Base-by-base conservation (phyloP, 2,888 invertebrate species). In the Macrosiphum euphorbiae region DNA sequence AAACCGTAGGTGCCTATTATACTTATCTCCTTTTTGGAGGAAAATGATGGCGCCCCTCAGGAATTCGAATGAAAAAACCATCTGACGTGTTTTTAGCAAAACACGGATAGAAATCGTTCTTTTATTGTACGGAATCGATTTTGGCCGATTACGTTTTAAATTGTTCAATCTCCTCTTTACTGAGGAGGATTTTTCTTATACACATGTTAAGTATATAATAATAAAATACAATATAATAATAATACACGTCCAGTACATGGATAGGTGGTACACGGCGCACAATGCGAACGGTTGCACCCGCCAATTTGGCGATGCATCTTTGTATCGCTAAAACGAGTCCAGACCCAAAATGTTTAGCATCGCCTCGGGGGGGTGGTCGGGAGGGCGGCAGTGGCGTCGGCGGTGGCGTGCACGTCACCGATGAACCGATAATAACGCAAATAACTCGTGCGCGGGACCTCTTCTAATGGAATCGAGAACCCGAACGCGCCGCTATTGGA, bases 381-480 rank as follows among this genome's bases (percentile, higher is more conserved):
- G 7, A 8, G 67, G n/a, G n/a, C 67, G 58, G 85, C 26, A 47
- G 3, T 26, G 87, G 87, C 61, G 20, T 16, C n/a, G 50, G 28
- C 35, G 20, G 78, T 78, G 28, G 50, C n/a, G 26, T 58, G 58
- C 47, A 35, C 87, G 92, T 92, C 50, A 44, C 84, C 92, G 89
- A 92, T 84, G 92, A 84, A 92, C 92, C 88, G 92, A 89, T 92
- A 92, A 92, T 88, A 92, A 92, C 89, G 92, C 55, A 52, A 92
- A 89, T 92, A 89, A 88, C 88, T 92, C 92, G 92, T 58, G 92
- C 58, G 90, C 44, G 86, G 88, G 41, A 3, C 88, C 88, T 61
- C 55, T 61, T 86, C 61, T 92, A 84, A 92, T 92, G 92, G 55
- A 55, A 92, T 92, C 88, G 92, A 78, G 26, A 47, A 47, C 16